Evolutionary conservation across 35 echinoderm and acorn worm species (phyloP), one percentile per base, ranked within the genome.

Genomic region (Hemicentrotus pulcherrimus): DNA sequence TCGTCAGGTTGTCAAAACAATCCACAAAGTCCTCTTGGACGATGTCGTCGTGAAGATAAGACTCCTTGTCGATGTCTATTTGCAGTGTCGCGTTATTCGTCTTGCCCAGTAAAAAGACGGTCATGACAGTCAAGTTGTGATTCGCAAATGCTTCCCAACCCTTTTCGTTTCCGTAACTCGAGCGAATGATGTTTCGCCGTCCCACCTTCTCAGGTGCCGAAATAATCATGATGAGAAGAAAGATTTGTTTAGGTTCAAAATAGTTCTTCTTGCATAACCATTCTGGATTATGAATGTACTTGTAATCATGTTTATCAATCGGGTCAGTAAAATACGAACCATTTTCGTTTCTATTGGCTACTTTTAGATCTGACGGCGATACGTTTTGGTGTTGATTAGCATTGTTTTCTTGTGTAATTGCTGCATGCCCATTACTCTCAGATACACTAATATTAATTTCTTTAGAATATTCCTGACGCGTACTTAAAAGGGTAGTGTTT

Each of bases 21-120:
- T 96, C 96, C 8, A 92, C 28, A 13, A 96, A 95, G 31, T 95
- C 94, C 31, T 95, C 96, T 46, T 95, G 88, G 16, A 96, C 59
- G 47, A 96, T 96, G 32, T 96, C 96, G 7, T 48, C 61, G 31
- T 91, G 50, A 47, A 46, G 91, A 16, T 96, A 31, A 16, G 91
- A 58, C 22, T 96, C 95, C 28, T 94, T 92, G 22, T 86, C 60
- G 47, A 96, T 45, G 30, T 86, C 30, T 15, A 48, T 65, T 48
- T 96, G 95, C 9, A 70, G 30, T 47, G 86, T 94, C 32, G 86
- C 78, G 32, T 94, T 32, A 5, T 91, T 30, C 32, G 91, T 59
- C 41, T 31, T 46, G 2, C 91, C 95, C 24, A 96, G 46, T 15
- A 94, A 86, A 92, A 96, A 97, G 33, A 97, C 94, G 2, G 94